Base-by-base conservation (phyloP, 2,888 invertebrate genomes). In the Ichneumoninae sp. region DNA sequence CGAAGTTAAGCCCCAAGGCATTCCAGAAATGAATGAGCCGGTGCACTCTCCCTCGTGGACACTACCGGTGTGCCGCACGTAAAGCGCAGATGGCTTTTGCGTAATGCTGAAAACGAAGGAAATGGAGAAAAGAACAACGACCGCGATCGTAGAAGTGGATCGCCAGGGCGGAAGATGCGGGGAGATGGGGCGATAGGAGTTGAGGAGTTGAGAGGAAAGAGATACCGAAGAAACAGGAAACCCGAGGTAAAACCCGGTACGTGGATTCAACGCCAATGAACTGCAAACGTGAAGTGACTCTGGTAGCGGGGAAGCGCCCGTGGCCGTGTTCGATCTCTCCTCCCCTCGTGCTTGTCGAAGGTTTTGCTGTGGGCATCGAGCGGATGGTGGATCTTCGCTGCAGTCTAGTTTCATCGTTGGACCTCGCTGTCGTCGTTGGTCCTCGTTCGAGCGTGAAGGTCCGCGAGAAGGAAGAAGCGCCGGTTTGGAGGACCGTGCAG, bases 261-360 rank as follows among this genome's bases (percentile, higher is more conserved):
- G 89, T 88, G 87, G 83, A 44, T 88, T 70, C 82, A 86, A 87
- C 84, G 88, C 84, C 87, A 85, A 87, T 85, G 86, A 88, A 85
- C 86, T 84, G 87, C 87, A 88, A 88, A 87, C 87, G 87, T 85
- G 88, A 85, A 87, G 83, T 83, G 88, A 88, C 88, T 89, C 77
- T 57, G 81, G 80, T 83, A 77, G 83, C 65, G 83, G 81, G 65
- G 19, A 69, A 57, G 22, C 57, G 57, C 26, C 26, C 84, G 70
- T 65, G 69, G 76, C 22, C 13, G 74, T 50, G 84, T 78, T 83
- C 77, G 50, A 57, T 69, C 33, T 81, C 74, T 82, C 66, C 22
- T 81, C 69, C 54, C 73, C 26, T 54, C 60, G 6, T 19, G 33
- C 13, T 4, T 33, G 33, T 63, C 60, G 16, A 13, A 16, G 13